phyloP scores from a whole-genome alignment of 2,113 vertebrate genomes.

The Paedocypris sp. region DNA sequence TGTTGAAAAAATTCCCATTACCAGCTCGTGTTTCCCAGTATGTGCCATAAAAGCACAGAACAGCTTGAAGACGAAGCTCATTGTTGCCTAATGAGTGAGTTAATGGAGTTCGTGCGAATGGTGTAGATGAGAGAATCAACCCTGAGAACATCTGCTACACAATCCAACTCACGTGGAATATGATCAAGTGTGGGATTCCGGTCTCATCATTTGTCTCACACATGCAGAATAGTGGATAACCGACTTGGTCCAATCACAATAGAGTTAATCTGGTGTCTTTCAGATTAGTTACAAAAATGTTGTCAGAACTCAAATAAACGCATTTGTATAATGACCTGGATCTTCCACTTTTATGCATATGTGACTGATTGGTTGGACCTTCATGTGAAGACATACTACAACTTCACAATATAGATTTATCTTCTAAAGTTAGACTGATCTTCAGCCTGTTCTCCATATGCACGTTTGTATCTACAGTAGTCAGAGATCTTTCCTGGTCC shows the following conservation, averaged over 20 bases:
- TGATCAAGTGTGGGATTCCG: slow-evolving; percentile 1
- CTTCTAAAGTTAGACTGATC: no score
- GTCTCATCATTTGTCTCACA: slow-evolving; percentile 1
- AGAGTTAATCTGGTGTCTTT: no score
- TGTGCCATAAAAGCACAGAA: not conserved
- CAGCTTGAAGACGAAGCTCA: not conserved
- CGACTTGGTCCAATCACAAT: no score
- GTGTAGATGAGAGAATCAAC: not conserved
- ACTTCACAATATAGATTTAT: no score
- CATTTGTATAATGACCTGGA: no score
- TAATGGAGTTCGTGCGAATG: slow-evolving; percentile 11
- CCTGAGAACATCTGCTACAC: slow-evolving; percentile 23
- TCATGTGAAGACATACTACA: no score
- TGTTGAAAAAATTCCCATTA: not conserved
- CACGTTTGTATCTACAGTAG: no score
- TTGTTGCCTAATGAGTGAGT: not conserved
- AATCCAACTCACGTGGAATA: slow-evolving; percentile 1
- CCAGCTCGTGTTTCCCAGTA: not conserved
- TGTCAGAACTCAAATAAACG: no score
- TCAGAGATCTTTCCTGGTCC: slow-evolving; percentile 28
- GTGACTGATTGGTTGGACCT: no score
- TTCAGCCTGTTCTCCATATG: no score
- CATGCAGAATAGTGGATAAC: not conserved
- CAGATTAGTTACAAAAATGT: no score
- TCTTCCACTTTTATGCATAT: no score